These are phyloP conservation scores for Spheniscus humboldti DNA, from an alignment of 2,797 vertebrate species.

Conservation along the genomic window DNA sequence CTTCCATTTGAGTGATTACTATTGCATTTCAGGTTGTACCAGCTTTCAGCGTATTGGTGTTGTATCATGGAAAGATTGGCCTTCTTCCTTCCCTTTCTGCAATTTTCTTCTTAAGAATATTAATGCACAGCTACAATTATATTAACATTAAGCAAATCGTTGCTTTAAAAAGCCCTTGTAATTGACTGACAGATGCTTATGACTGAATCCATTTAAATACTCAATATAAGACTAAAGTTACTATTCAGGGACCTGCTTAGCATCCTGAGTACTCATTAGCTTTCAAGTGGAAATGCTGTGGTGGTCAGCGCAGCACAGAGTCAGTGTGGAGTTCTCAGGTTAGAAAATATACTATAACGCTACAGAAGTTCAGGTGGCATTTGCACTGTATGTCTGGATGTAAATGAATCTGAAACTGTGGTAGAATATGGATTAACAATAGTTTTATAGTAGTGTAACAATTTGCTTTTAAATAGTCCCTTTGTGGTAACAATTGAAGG, in stretches of 20 bases:
- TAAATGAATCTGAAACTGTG: not conserved
- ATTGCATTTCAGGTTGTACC: not conserved
- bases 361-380: not conserved
- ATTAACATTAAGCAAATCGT: not conserved
- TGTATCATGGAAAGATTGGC: not conserved
- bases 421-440: not conserved
- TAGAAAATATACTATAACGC: not conserved
- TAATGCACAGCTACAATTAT: not conserved
- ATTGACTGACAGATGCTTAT: not conserved
- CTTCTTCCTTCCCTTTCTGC: not conserved
- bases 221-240: not conserved
- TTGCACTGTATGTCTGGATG: not conserved
- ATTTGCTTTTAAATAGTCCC: not conserved
- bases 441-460: not conserved
- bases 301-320: not conserved
- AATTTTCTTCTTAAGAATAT: not conserved
- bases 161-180: conserved; percentile 2
- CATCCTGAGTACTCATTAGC: not conserved
- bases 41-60: not conserved
- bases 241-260: not conserved
- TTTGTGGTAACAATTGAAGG: not conserved
- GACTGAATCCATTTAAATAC: not conserved
- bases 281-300: not conserved
- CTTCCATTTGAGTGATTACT: not conserved
- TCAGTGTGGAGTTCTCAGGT: not conserved